These are phyloP conservation scores for Siphamia tubifer DNA, from an alignment of 2,113 vertebrate species.

Conservation along the genomic window DNA sequence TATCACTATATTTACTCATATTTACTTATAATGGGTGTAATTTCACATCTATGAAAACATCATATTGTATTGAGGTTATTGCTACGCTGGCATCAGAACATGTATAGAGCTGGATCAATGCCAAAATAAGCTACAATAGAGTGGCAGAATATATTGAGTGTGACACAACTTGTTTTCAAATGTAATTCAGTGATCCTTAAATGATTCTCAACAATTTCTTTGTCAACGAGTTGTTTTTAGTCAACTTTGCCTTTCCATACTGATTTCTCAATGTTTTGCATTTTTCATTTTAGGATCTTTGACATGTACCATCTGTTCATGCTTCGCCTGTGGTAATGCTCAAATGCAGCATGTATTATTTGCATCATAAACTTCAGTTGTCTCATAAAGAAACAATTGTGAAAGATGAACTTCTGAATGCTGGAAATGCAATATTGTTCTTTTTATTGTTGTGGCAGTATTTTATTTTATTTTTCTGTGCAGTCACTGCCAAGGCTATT, in stretches of 20 bases:
- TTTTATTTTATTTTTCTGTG: slow-evolving; percentile 18
- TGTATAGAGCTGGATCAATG: too few relatives aligned
- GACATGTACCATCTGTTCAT: slow-evolving; percentile 4
- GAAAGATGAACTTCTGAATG: neutral
- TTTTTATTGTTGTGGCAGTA: neutral
- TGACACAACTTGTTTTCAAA: too few relatives aligned
- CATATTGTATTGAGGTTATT: too few relatives aligned
- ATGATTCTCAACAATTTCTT: too few relatives aligned
- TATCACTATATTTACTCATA: too few relatives aligned
- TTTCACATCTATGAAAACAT: too few relatives aligned
- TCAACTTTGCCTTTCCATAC: too few relatives aligned
- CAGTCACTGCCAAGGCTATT: slow-evolving; percentile 17
- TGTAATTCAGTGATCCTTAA: neutral
- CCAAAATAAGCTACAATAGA: too few relatives aligned
- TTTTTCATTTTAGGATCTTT: slow-evolving; percentile 20
- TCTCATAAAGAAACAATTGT: neutral
- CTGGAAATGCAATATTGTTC: neutral
- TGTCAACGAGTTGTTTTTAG: neutral
- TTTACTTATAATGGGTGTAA: too few relatives aligned
- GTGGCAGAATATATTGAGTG: too few relatives aligned
- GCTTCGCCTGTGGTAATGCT: neutral
- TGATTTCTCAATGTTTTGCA: neutral
- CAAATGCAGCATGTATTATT: neutral
- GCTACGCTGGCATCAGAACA: too few relatives aligned
- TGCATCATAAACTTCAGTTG: neutral